Base-by-base conservation (phyloP, 2,888 invertebrate species). In the Drosophila koepferae region DNA sequence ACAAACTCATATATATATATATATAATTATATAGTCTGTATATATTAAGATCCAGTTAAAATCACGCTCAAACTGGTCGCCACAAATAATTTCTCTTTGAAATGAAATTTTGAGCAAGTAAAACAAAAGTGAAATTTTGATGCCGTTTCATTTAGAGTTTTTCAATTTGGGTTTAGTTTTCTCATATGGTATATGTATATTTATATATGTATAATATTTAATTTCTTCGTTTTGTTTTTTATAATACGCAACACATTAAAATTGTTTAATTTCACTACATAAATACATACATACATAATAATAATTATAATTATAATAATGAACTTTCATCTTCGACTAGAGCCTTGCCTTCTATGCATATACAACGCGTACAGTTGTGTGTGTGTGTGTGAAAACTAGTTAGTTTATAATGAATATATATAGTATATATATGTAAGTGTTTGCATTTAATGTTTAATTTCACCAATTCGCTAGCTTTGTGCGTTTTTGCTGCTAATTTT, bases 391-490 rank as follows among this genome's bases (percentile, higher is more conserved):
- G 63, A 53, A 56, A 62, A 56, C 44, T 65, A 69, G 46, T 49
- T 62, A 48, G 62, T 64, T 60, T 53, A 64, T 69, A 63, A 63
- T 80, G 63, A 43, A 66, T 73, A 63, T n/a, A 41, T 41, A n/a
- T 40, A 40, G 12, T 40, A 61, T 51, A 62, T 54, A 40, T 55
- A 56, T 43, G 23, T 61, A 60, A 67, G 48, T 48, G 28, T 58
- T 53, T 72, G 68, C 69, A 36, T 78, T 70, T 71, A 74, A 74
- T 51, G 65, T 80, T 80, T 76, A 89, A 81, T 89, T 86, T 86
- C 85, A 89, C 85, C 89, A 85, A 86, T 77, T 84, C 80, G 89
- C 87, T 89, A 86, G 89, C 87, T 74, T 89, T 86, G 85, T 89
- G 85, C 89, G 89, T 77, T 81, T 72, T 43, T 68, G 56, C 51